phyloP scores from a whole-genome alignment of 2,888 invertebrate species.

The Stegana nigrithorax region DNA sequence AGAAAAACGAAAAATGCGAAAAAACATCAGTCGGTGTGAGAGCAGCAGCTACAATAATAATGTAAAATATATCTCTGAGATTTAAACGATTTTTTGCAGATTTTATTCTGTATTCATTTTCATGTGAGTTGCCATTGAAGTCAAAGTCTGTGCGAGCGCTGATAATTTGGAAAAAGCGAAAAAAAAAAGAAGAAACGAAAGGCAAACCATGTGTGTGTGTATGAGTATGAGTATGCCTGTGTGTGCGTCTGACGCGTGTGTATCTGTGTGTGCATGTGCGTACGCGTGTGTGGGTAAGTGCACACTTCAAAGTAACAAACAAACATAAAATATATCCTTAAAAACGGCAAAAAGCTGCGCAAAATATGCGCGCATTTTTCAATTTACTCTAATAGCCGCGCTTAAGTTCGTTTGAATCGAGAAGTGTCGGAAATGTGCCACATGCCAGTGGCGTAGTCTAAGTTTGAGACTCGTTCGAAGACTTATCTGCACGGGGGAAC shows the following conservation, averaged over 20 bases:
- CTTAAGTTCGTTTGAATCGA: constrained; percentile 43
- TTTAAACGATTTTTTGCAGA: constrained; percentile 45
- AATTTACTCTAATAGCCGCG: constrained; percentile 56
- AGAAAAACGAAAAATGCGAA: constrained; percentile 45
- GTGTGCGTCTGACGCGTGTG: constrained; percentile 23
- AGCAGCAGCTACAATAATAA: constrained; percentile 39
- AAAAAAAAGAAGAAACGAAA: constrained; percentile 22
- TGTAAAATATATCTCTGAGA: constrained; percentile 58
- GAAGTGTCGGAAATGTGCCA: constrained; percentile 48
- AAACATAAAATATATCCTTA: constrained; percentile 46
- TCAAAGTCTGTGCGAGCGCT: constrained; percentile 52
- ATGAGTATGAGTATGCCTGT: constrained; percentile 35
- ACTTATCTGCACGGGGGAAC: too few relatives aligned
- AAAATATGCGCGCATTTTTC: constrained; percentile 41
- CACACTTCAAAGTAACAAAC: constrained; percentile 53
- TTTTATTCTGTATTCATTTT: not conserved
- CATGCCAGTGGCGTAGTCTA: constrained; percentile 45
- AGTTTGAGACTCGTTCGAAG: too few relatives aligned
- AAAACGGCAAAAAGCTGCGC: not conserved
- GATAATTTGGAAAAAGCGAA: constrained; percentile 43
- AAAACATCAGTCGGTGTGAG: too few relatives aligned
- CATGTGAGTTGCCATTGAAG: constrained; percentile 14
- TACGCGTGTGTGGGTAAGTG: constrained; percentile 30
- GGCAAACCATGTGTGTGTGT: not conserved
- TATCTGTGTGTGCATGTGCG: constrained; percentile 16